phyloP scores from a whole-genome alignment of 2,113 vertebrate genomes.

The Atlantisia rogersi region DNA sequence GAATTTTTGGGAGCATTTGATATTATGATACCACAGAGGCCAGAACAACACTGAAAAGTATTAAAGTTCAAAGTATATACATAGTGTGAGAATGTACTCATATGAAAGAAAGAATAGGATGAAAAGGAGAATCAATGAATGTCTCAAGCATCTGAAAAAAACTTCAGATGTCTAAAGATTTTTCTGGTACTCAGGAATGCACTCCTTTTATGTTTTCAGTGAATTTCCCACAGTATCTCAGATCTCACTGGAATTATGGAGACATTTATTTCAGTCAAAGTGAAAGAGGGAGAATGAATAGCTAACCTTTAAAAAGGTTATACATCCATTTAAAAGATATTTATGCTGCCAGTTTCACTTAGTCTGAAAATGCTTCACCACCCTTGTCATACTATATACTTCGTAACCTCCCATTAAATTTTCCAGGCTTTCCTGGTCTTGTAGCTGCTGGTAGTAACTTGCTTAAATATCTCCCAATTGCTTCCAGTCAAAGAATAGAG shows the following conservation, averaged over 20 bases:
- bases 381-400: not conserved
- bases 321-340: constrained; percentile 53
- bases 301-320: constrained; percentile 66
- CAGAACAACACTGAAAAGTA: not conserved
- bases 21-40: not conserved
- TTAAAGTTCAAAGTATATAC: not conserved
- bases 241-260: constrained; percentile 2
- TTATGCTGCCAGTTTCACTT: constrained; percentile 47
- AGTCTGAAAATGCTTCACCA: constrained; percentile 12
- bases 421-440: not conserved
- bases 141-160: not conserved
- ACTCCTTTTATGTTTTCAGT: not conserved
- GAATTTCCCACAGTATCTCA: not conserved
- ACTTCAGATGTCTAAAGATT: not conserved
- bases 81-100: not conserved
- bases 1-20: not conserved
- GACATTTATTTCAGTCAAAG: constrained; percentile 43
- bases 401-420: constrained; percentile 9
- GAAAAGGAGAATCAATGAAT: not conserved
- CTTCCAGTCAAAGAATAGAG: not conserved
- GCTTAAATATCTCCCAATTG: not conserved
- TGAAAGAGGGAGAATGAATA: constrained; percentile 28
- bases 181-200: not conserved
- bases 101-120: not conserved
- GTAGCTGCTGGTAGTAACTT: not conserved